phyloP scores from a whole-genome alignment of 1,140 invertebrate genomes.

The Lasioglossum albipes region DNA sequence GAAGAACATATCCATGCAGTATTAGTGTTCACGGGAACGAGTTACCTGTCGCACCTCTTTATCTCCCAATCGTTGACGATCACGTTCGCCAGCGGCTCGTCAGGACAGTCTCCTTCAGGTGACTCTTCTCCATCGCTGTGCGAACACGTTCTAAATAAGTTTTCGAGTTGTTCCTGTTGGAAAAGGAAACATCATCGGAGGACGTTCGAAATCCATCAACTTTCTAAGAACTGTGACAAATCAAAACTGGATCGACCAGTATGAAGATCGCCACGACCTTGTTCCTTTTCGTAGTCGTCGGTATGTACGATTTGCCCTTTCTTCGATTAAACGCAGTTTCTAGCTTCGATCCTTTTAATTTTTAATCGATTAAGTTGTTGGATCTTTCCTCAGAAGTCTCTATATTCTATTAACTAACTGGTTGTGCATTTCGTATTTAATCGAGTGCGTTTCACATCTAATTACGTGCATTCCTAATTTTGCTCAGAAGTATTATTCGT shows the following conservation, averaged over 20 bases:
- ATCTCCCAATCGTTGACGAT: constrained; percentile 35
- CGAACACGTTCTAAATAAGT: background rate
- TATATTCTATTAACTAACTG: too few relatives aligned
- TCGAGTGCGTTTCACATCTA: too few relatives aligned
- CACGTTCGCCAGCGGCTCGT: background rate
- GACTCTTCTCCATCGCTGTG: background rate
- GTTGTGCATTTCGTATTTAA: too few relatives aligned
- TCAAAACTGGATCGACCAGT: constrained; percentile 64
- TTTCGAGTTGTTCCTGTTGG: background rate
- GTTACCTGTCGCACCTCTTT: constrained; percentile 66
- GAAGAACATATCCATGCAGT: constrained; percentile 63
- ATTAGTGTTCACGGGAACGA: constrained; percentile 73
- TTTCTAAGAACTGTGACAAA: constrained; percentile 30
- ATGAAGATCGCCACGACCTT: constrained; percentile 75
- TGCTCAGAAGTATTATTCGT: too few relatives aligned
- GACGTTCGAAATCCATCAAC: constrained; percentile 22
- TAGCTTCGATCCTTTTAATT: background rate
- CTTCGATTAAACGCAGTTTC: constrained; percentile 6
- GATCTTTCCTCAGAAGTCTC: background rate
- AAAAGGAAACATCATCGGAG: background rate
- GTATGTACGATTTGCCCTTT: constrained; percentile 64
- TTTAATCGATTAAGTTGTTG: background rate
- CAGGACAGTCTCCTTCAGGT: constrained; percentile 6
- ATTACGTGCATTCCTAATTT: too few relatives aligned
- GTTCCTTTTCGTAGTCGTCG: constrained; percentile 74